phyloP scores from a whole-genome alignment of 2,797 vertebrate species.

The Pagetopsis macropterus region DNA sequence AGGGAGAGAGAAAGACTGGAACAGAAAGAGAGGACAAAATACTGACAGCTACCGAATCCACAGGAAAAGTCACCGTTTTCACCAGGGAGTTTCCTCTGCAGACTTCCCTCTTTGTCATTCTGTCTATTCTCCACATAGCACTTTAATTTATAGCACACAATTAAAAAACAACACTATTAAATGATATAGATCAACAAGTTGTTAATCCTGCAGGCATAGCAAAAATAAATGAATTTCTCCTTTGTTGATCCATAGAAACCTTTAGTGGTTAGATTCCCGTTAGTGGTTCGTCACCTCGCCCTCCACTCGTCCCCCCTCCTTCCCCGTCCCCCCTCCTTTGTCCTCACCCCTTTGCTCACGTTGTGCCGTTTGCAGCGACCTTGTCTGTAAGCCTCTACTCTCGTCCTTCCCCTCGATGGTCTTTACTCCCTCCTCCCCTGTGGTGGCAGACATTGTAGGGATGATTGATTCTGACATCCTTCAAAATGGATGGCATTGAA shows the following conservation, averaged over 20 bases:
- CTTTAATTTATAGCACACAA: neutral
- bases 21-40: constrained; percentile 28
- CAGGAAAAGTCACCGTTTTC: constrained; percentile 26
- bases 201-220: no score
- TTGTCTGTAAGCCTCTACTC: constrained; percentile 42
- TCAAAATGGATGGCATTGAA: constrained; percentile 55
- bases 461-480: constrained; percentile 62
- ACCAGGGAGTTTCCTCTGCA: constrained; percentile 3
- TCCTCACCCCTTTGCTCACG: constrained; percentile 38
- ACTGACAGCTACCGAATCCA: constrained; percentile 39
- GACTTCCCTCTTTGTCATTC: constrained; percentile 1
- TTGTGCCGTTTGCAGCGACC: constrained; percentile 36
- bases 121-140: neutral
- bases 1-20: constrained; percentile 26
- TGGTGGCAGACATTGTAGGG: constrained; percentile 49
- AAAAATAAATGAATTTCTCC: neutral
- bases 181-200: neutral
- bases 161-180: neutral
- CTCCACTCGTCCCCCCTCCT: neutral
- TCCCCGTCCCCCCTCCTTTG: neutral
- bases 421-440: constrained; percentile 35
- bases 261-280: neutral
- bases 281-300: constrained; percentile 3
- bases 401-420: constrained; percentile 1
- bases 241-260: neutral